Evolutionary conservation across 2,113 vertebrate species (phyloP), one percentile per base, ranked within the genome.

Genomic region (Piaya cayana): DNA sequence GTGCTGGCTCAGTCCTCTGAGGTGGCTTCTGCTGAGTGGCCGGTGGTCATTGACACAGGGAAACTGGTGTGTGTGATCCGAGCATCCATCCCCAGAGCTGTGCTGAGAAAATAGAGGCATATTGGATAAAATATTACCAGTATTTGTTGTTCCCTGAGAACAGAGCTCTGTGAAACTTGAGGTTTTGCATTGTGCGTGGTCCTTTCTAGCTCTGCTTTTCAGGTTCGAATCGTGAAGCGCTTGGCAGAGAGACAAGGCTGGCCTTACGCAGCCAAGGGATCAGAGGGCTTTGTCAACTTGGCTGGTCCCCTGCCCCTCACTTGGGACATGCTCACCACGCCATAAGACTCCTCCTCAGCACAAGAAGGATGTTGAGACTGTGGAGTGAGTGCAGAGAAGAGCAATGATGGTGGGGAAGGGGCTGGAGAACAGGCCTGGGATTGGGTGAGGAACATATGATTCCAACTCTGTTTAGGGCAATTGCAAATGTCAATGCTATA

Each of bases 101-200:
- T 59, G 0, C 1, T 72, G 71, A 29, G 64, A 69, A 86, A 94
- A 81, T n/a, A 0, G 63, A 87, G 53, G 53, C 83, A 50, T 86
- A 42, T 62, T 88, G 82, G 88, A 90, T 82, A 88, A 92, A 90
- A 26, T 42, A 53, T 63, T 16, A 36, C 88, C 92, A 93, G 80
- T 77, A 65, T 86, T 88, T 86, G 79, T 55, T 63, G 52, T 83
- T 96, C 76, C 30, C 45, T 23, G 79, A 65, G 69, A 52, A 29
- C 34, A 71, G 56, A 60, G 70, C 43, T 68, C 2, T 3, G 37
- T 34, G 79, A 58, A 76, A 49, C 79, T 14, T 23, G 58, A 59
- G 70, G n/a, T 68, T 92, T 85, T 0, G 0, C 2, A 7, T 64
- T 50, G 4, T 1, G 0, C 15, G 20, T 55, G 63, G 12, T 42